A percentile compares a stretch with the other conserved stretches of the same genome.
phyloP scores from a whole-genome alignment of 2,113 vertebrate genomes.

The Leiothrix lutea region DNA sequence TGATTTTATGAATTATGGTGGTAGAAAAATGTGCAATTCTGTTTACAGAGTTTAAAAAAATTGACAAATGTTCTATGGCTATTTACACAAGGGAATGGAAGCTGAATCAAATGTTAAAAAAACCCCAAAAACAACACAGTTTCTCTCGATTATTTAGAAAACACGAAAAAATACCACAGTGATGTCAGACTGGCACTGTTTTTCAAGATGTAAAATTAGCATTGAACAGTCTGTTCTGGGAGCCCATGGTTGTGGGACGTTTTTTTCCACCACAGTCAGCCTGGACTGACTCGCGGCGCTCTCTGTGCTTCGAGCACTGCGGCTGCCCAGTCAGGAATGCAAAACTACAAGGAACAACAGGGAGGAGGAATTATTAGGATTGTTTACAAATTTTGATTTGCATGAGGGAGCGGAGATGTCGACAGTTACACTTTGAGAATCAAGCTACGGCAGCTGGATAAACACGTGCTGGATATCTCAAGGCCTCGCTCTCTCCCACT shows the following conservation, averaged over 20 bases:
- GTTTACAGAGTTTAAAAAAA: background rate
- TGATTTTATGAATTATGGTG: background rate
- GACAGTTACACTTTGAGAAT: conserved; percentile 54
- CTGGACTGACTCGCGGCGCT: background rate
- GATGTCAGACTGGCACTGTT: conserved; percentile 27
- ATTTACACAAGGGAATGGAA: background rate
- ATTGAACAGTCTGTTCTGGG: conserved; percentile 52
- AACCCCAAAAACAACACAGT: background rate
- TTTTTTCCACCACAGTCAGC: background rate
- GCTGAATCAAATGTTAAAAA: background rate
- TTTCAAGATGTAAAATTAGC: conserved; percentile 58
- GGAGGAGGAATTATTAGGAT: conserved; percentile 25
- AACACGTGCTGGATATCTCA: conserved; percentile 40
- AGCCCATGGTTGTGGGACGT: background rate
- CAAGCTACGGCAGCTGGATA: conserved; percentile 56
- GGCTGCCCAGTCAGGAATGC: conserved; percentile 15
- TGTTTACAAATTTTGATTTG: conserved; percentile 60
- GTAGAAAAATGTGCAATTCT: background rate
- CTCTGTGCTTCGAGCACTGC: background rate
- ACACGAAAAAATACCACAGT: background rate
- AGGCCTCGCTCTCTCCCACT: background rate
- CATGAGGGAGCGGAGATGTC: conserved; percentile 4
- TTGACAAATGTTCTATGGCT: background rate
- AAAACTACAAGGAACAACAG: background rate
- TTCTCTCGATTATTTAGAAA: conserved; percentile 40